These are phyloP conservation scores for Potorous gilbertii DNA, from an alignment of 2,797 vertebrate species.

Conservation along the genomic window DNA sequence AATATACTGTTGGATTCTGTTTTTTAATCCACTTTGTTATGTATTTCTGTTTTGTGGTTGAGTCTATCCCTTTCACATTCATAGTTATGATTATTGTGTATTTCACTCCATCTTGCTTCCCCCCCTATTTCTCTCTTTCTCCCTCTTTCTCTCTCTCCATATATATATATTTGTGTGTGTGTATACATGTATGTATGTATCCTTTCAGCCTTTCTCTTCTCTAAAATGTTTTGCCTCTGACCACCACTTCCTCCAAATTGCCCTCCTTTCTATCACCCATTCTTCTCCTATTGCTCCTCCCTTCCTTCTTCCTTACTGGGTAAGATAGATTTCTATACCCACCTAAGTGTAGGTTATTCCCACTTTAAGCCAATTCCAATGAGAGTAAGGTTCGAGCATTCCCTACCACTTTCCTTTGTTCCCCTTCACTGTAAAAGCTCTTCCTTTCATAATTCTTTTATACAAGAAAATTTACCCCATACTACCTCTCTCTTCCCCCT, in stretches of 20 bases:
- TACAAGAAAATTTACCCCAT: background rate
- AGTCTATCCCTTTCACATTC: background rate
- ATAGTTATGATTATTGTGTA: background rate
- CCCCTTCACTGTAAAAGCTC: background rate
- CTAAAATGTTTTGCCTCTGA: background rate
- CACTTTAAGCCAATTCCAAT: background rate
- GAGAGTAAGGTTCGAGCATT: background rate
- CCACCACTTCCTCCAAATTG: background rate
- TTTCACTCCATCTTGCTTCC: background rate
- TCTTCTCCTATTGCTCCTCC: background rate
- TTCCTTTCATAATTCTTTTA: background rate
- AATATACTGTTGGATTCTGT: background rate
- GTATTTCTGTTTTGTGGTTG: background rate
- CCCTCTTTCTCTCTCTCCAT: too few relatives aligned
- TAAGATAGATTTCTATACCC: background rate
- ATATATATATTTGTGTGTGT: too few relatives aligned
- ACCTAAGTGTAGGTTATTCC: background rate
- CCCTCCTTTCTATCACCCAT: background rate
- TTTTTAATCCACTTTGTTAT: background rate
- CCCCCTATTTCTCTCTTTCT: background rate
- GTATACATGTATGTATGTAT: too few relatives aligned
- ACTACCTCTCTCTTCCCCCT: too few relatives aligned
- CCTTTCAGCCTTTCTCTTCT: background rate
- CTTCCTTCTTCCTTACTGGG: background rate
- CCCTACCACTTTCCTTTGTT: background rate